phyloP scores from a whole-genome alignment of 2,888 invertebrate species.

The Caenorhabditis sp. region DNA sequence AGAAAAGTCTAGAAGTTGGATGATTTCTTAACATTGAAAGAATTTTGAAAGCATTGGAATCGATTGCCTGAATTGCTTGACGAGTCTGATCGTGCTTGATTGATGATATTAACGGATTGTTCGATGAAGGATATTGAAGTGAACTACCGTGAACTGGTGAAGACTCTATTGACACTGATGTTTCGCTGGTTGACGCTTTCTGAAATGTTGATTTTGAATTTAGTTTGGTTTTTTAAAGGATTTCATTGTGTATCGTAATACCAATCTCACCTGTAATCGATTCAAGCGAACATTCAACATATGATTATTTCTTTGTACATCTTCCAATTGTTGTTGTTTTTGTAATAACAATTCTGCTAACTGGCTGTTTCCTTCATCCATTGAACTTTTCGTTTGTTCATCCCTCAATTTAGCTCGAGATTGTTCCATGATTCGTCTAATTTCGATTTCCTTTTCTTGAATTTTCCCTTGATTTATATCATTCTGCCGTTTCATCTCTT shows the following conservation, averaged over 20 bases:
- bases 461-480: slow-evolving; percentile 39
- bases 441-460: slow-evolving; percentile 46
- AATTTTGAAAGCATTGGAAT: slow-evolving; percentile 45
- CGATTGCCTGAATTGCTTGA: slow-evolving; percentile 40
- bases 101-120: slow-evolving; percentile 23
- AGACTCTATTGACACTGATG: slow-evolving; percentile 38
- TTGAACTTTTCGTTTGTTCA: slow-evolving; percentile 21
- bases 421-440: slow-evolving; percentile 60
- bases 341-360: slow-evolving; percentile 76
- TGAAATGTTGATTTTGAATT: slow-evolving; percentile 21
- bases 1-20: slow-evolving; percentile 83
- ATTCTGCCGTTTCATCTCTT: slow-evolving; percentile 49
- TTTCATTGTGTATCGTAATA: too few relatives aligned
- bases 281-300: slow-evolving; percentile 85
- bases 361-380: slow-evolving; percentile 35
- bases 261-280: slow-evolving; percentile 72
- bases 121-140: slow-evolving; percentile 13
- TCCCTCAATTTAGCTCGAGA: slow-evolving; percentile 30
- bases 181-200: slow-evolving; percentile 46
- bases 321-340: slow-evolving; percentile 86
- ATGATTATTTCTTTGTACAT: slow-evolving; percentile 84
- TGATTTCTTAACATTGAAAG: slow-evolving; percentile 71
- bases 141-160: slow-evolving; percentile 15
- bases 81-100: slow-evolving; percentile 41
- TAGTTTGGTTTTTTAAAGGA: too few relatives aligned